phyloP scores from a whole-genome alignment of 2,113 vertebrate species.

The Bambusicola thoracicus region DNA sequence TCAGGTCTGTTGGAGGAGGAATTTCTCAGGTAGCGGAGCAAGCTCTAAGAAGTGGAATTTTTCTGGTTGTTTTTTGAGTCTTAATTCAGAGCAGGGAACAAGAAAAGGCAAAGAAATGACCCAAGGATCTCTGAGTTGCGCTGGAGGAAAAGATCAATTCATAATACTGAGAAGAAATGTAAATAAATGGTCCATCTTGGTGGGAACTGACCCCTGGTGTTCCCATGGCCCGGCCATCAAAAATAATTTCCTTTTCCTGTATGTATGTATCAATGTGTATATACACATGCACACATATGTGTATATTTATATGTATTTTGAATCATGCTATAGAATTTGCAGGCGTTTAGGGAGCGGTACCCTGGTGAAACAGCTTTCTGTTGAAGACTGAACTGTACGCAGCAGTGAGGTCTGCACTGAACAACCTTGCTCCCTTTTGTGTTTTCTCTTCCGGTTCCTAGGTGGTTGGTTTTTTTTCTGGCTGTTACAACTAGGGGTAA shows the following conservation, averaged over 20 bases:
- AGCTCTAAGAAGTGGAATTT: background rate
- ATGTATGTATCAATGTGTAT: background rate
- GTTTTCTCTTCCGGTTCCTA: background rate
- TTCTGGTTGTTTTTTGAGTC: background rate
- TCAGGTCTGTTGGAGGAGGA: fast-evolving
- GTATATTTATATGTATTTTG: background rate
- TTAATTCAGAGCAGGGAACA: background rate
- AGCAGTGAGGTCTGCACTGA: background rate
- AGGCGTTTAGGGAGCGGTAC: fast-evolving
- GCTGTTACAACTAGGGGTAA: background rate
- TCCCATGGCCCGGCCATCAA: background rate
- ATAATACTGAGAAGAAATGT: background rate
- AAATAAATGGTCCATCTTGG: background rate
- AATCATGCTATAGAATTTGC: background rate
- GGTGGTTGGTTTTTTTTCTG: background rate
- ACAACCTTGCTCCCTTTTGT: background rate
- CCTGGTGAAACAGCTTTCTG: background rate
- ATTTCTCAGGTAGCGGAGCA: background rate
- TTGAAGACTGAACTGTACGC: background rate
- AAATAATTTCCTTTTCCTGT: background rate
- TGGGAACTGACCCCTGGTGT: background rate
- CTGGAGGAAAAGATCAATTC: background rate
- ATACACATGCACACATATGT: fast-evolving
- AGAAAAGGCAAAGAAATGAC: background rate
- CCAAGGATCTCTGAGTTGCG: background rate